A percentile compares a stretch with the other conserved stretches of the same genome.
phyloP scores from a whole-genome alignment of 2,797 vertebrate species.

The Pseudocheirus occidentalis region DNA sequence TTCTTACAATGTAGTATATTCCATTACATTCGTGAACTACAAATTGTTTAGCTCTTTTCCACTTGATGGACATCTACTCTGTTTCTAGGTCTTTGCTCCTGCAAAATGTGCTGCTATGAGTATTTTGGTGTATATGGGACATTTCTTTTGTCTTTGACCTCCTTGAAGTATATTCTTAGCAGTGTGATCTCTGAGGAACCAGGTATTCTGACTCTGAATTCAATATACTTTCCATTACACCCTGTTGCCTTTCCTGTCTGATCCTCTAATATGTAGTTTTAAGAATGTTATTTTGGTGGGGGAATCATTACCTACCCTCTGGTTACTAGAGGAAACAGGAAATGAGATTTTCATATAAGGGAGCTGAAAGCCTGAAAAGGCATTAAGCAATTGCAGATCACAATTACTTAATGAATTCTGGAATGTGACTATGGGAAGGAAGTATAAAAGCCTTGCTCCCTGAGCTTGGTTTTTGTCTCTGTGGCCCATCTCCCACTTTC shows the following conservation, averaged over 20 bases:
- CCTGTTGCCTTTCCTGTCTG: neutral
- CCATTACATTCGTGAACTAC: neutral
- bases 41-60: neutral
- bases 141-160: neutral
- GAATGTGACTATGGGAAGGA: neutral
- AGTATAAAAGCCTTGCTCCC: neutral
- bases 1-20: neutral
- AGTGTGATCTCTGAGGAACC: constrained; percentile 2
- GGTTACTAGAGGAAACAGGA: neutral
- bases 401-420: neutral
- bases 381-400: neutral
- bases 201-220: neutral
- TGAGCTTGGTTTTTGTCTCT: neutral
- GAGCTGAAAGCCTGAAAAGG: neutral
- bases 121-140: neutral
- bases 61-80: neutral
- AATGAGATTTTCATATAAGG: neutral
- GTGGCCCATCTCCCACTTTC: neutral
- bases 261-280: neutral
- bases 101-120: neutral
- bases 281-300: neutral
- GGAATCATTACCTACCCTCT: neutral
- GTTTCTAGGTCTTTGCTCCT: neutral
- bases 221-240: neutral
- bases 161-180: neutral